Percentiles rank a stretch among this genome's conserved stretches.
phyloP scores from a whole-genome alignment of 2,888 invertebrate genomes.

The Plebejus anna region DNA sequence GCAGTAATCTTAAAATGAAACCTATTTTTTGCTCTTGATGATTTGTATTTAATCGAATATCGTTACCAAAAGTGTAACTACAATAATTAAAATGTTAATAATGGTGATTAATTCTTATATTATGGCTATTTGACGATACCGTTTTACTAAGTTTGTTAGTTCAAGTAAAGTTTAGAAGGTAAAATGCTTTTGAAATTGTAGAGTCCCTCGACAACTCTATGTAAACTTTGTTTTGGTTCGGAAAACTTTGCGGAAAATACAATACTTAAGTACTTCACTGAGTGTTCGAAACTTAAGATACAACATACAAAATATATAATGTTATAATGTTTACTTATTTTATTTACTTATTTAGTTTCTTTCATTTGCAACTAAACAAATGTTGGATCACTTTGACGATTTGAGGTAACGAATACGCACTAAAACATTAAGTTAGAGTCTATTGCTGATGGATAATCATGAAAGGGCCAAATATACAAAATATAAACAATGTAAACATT shows the following conservation, averaged over 20 bases:
- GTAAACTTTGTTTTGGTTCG: neutral
- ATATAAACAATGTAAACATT: slow-evolving; percentile 15
- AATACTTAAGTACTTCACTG: neutral
- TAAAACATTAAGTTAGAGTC: neutral
- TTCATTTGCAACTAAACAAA: neutral
- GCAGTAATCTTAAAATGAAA: too few relatives aligned
- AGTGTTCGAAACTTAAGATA: neutral
- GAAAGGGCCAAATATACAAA: neutral
- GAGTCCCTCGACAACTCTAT: slow-evolving; percentile 1
- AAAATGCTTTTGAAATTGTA: neutral
- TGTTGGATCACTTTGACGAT: neutral
- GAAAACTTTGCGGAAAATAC: neutral
- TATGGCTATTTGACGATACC: neutral
- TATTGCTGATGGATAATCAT: neutral
- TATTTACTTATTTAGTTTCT: neutral
- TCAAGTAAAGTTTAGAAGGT: neutral
- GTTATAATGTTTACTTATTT: neutral
- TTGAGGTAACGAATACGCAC: neutral
- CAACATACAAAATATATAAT: neutral
- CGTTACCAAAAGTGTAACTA: neutral
- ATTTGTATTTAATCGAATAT: neutral
- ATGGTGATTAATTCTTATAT: neutral
- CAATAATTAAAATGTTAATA: neutral
- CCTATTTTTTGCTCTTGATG: neutral
- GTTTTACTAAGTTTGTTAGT: neutral